These are phyloP conservation scores for Hyposoter dolosus DNA, from an alignment of 2,888 invertebrate species.

Conservation along the genomic window DNA sequence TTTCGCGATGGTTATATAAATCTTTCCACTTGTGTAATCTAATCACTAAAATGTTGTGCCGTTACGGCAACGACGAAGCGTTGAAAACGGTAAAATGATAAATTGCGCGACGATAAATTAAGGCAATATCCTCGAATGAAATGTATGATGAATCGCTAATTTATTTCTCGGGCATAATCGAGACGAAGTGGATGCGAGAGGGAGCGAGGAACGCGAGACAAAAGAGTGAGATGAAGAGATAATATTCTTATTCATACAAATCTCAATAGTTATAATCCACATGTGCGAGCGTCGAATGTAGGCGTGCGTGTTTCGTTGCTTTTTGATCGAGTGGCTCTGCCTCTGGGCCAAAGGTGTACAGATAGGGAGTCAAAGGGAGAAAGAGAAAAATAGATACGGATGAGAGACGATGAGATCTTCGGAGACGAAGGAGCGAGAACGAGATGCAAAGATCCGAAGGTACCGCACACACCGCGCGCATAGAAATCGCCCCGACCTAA, in stretches of 20 bases:
- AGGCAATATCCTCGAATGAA: slow-evolving; percentile 25
- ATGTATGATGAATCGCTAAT: slow-evolving; percentile 55
- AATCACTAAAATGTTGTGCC: slow-evolving; percentile 36
- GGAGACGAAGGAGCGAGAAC: slow-evolving; percentile 65
- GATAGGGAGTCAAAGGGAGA: slow-evolving; percentile 45
- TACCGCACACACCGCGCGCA: slow-evolving; percentile 69
- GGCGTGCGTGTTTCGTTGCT: slow-evolving; percentile 78
- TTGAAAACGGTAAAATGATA: slow-evolving; percentile 46
- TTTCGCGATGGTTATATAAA: background rate
- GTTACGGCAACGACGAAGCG: slow-evolving; percentile 7
- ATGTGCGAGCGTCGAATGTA: slow-evolving; percentile 73
- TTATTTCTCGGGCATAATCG: slow-evolving; percentile 52
- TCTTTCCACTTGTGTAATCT: slow-evolving; percentile 37
- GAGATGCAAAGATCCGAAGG: slow-evolving; percentile 68
- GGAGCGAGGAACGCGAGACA: slow-evolving; percentile 1
- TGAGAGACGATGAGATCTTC: slow-evolving; percentile 65
- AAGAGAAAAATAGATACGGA: slow-evolving; percentile 49
- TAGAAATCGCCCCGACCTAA: slow-evolving; percentile 75
- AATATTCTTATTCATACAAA: slow-evolving; percentile 64
- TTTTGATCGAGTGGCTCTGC: slow-evolving; percentile 78
- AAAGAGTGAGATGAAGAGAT: slow-evolving; percentile 15
- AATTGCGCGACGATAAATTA: slow-evolving; percentile 51
- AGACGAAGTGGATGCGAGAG: slow-evolving; percentile 7
- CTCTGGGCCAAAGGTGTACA: slow-evolving; percentile 70
- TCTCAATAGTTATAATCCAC: slow-evolving; percentile 55